phyloP scores from a whole-genome alignment of 2,797 vertebrate genomes.

The Cichlasoma orientale region DNA sequence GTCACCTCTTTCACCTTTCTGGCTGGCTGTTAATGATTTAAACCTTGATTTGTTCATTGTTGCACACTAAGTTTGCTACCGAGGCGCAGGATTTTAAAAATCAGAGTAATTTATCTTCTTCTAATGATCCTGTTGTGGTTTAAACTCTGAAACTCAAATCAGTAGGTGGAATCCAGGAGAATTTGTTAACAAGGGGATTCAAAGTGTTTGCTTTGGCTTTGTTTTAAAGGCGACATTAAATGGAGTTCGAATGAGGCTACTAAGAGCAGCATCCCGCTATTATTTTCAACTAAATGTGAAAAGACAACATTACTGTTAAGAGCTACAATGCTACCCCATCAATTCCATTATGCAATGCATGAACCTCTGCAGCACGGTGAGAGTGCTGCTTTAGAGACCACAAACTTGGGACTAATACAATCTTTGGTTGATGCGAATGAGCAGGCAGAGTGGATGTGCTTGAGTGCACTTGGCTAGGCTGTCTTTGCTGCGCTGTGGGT shows the following conservation, averaged over 20 bases:
- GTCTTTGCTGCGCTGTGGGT: slow-evolving; percentile 69
- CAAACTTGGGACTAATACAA: slow-evolving; percentile 70
- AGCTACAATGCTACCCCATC: slow-evolving; percentile 42
- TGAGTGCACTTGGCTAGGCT: slow-evolving; percentile 63
- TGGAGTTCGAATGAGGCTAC: slow-evolving; percentile 7
- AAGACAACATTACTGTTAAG: slow-evolving; percentile 39
- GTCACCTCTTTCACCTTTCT: slow-evolving; percentile 6
- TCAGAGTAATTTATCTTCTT: neutral
- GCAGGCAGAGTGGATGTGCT: slow-evolving; percentile 59
- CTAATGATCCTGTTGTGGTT: slow-evolving; percentile 3
- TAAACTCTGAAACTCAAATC: slow-evolving; percentile 1
- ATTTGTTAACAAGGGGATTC: neutral
- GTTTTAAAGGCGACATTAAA: slow-evolving; percentile 16
- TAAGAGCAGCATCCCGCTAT: slow-evolving; percentile 3
- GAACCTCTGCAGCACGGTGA: slow-evolving; percentile 28
- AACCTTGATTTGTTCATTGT: slow-evolving; percentile 6
- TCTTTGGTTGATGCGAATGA: slow-evolving; percentile 68
- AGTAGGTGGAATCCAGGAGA: neutral
- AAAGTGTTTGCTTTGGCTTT: neutral
- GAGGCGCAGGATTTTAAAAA: slow-evolving; percentile 4
- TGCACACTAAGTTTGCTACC: neutral
- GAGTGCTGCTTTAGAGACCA: slow-evolving; percentile 65
- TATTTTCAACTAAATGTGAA: slow-evolving; percentile 36
- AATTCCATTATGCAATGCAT: slow-evolving; percentile 55
- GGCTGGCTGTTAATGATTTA: slow-evolving; percentile 19